Evolutionary conservation across 2,888 invertebrate species (phyloP).

Genomic region (Adelognathus sp.): DNA sequence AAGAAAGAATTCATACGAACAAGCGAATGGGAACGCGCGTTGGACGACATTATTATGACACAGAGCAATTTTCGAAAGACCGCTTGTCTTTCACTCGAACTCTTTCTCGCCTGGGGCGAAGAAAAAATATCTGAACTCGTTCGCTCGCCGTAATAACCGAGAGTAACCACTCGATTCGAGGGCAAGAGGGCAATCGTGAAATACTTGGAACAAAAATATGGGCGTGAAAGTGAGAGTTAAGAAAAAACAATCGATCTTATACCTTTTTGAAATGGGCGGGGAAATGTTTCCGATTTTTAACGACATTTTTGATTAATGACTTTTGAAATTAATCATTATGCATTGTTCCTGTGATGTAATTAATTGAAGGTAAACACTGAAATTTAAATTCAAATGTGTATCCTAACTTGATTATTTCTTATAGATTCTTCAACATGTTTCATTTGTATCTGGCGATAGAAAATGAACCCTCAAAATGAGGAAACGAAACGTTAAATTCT

Average conservation of each 20-base stretch:
- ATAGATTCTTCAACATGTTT: no score
- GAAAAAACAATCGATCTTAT: neutral
- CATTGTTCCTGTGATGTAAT: no score
- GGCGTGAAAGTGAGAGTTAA: neutral
- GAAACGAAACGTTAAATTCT: no score
- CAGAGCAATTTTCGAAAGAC: slow-evolving; percentile 13
- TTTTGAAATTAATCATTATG: no score
- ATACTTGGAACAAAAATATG: neutral
- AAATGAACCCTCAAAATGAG: no score
- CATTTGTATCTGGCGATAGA: no score
- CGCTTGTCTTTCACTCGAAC: neutral
- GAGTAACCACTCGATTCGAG: neutral
- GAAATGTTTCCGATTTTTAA: neutral
- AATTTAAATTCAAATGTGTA: no score
- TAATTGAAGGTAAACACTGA: no score
- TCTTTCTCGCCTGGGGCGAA: neutral
- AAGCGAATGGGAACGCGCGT: slow-evolving; percentile 15
- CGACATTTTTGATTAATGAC: no score
- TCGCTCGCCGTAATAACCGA: neutral
- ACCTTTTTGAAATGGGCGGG: no score
- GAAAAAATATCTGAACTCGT: neutral
- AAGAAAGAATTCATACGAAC: slow-evolving; percentile 23
- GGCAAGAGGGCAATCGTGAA: neutral
- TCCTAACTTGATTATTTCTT: no score
- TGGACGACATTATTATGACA: slow-evolving; percentile 16